Conservation (phyloP, 2,797 vertebrate species). For the Odontamblyopus lacepedii region DNA sequence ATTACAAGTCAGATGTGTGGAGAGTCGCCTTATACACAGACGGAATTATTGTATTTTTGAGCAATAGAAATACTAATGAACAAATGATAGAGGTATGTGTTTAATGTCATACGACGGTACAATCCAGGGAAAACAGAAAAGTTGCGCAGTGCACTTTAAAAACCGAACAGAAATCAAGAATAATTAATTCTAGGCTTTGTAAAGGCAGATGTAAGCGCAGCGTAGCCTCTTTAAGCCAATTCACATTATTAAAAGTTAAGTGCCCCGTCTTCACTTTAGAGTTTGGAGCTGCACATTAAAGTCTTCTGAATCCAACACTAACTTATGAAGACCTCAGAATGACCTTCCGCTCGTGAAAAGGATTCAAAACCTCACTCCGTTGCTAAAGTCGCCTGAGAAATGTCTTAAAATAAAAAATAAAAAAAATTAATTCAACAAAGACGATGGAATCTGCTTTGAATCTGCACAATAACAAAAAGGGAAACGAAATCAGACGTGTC, state of each 20-base stretch:
- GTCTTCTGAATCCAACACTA: neutral
- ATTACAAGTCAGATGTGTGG: too few relatives aligned
- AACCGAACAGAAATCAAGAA: too few relatives aligned
- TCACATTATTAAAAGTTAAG: neutral
- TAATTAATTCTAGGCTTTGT: too few relatives aligned
- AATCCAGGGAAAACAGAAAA: too few relatives aligned
- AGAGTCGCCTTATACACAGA: too few relatives aligned
- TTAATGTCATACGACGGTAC: too few relatives aligned
- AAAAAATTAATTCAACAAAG: neutral
- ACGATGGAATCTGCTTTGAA: conserved; percentile 12
- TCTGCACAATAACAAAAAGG: neutral
- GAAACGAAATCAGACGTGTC: conserved; percentile 4
- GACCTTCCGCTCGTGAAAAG: conserved; percentile 6
- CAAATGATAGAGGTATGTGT: too few relatives aligned
- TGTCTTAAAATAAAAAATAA: neutral
- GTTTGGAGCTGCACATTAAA: neutral
- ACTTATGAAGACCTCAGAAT: conserved; percentile 4
- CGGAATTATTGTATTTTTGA: too few relatives aligned
- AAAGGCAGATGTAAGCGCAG: too few relatives aligned
- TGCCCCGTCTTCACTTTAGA: neutral
- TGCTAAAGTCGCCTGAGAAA: neutral
- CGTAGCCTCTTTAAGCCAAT: too few relatives aligned
- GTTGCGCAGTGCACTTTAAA: too few relatives aligned
- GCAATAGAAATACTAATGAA: too few relatives aligned
- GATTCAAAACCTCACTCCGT: neutral